These are phyloP conservation scores for Branchipolynoe longqiensis DNA, from an alignment of 2,888 invertebrate species.

Conservation along the genomic window DNA sequence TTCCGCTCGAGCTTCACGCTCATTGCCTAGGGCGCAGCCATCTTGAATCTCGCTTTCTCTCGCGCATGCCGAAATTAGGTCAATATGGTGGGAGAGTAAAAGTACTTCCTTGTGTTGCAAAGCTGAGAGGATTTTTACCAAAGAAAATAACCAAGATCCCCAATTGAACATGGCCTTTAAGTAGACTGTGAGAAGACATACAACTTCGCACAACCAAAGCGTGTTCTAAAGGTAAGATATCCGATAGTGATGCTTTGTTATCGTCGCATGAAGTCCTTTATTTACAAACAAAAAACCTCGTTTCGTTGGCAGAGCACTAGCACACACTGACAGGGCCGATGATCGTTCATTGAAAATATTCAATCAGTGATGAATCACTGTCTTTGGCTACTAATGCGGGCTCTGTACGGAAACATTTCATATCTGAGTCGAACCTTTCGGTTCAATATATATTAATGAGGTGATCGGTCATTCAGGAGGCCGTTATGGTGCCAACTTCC, in stretches of 20 bases:
- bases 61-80: conserved; percentile 39
- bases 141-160: conserved; percentile 14
- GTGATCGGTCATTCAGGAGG: no score
- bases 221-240: conserved; percentile 9
- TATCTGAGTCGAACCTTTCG: no score
- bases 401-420: no score
- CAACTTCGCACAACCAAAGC: not conserved
- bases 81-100: conserved; percentile 51
- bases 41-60: conserved; percentile 49
- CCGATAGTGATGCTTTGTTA: not conserved
- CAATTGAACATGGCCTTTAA: not conserved
- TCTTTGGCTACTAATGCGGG: not conserved
- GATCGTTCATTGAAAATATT: conserved; percentile 42
- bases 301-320: not conserved
- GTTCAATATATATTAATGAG: no score
- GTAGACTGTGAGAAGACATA: not conserved
- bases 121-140: conserved; percentile 42
- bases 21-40: conserved; percentile 42
- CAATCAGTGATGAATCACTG: conserved; percentile 33
- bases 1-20: not conserved
- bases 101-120: conserved; percentile 54
- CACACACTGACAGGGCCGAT: conserved; percentile 42
- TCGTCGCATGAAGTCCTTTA: conserved; percentile 11
- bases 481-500: no score
- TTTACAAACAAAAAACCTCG: conserved; percentile 39